Evolutionary conservation across 1,140 invertebrate genomes (phyloP).

Genomic region (Aphis craccivora): DNA sequence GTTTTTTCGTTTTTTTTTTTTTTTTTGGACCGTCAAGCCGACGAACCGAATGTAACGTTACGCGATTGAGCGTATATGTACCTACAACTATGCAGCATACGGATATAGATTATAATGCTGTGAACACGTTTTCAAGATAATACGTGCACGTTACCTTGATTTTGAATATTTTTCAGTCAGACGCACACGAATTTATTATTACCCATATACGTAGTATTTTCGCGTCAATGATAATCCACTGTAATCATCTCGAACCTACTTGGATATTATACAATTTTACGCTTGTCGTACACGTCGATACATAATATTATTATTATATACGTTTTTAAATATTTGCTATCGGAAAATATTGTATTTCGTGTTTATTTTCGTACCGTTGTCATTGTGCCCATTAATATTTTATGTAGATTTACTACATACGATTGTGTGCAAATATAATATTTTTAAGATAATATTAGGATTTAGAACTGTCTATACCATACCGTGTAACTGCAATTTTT

Average conservation of each 20-base stretch:
- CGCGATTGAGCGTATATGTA: neutral
- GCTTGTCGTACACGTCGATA: neutral
- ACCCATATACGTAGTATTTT: neutral
- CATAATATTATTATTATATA: neutral
- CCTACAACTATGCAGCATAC: neutral
- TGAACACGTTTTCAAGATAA: neutral
- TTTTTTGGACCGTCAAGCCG: neutral
- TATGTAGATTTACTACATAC: no score
- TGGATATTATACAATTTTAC: neutral
- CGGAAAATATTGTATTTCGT: neutral
- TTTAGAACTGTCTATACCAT: no score
- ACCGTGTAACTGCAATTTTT: no score
- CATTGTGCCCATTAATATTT: neutral
- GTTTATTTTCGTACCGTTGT: neutral
- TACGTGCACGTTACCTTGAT: neutral
- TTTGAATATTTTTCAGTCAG: conserved; percentile 4
- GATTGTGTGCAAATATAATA: no score
- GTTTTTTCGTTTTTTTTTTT: neutral
- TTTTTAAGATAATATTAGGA: no score
- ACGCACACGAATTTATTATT: neutral
- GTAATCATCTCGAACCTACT: neutral
- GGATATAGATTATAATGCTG: neutral
- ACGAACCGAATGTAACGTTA: neutral
- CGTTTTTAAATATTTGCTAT: neutral
- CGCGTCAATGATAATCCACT: neutral